phyloP scores from a whole-genome alignment of 2,113 vertebrate genomes.

The Laterallus jamaicensis region DNA sequence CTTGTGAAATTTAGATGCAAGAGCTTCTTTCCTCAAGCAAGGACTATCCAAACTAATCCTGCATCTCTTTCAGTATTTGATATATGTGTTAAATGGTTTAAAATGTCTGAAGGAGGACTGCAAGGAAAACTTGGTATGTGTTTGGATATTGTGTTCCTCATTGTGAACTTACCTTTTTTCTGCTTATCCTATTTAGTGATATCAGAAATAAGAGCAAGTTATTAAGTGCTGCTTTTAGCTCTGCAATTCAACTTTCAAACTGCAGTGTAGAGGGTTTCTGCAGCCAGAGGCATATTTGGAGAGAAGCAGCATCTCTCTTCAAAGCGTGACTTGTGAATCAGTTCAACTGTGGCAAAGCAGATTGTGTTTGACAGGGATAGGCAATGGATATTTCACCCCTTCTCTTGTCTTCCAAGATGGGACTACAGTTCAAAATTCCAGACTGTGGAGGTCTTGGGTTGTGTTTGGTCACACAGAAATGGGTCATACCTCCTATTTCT shows the following conservation, averaged over 20 bases:
- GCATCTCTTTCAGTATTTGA: background rate
- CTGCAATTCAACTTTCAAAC: background rate
- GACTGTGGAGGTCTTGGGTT: background rate
- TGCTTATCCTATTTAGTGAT: background rate
- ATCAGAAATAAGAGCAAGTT: background rate
- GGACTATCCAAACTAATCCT: background rate
- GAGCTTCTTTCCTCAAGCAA: background rate
- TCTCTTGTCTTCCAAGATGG: background rate
- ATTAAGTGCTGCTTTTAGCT: background rate
- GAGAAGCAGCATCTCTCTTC: background rate
- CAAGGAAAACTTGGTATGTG: background rate
- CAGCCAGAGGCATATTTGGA: background rate
- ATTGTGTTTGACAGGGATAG: background rate
- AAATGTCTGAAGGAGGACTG: background rate
- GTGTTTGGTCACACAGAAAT: background rate
- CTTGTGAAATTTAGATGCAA: background rate
- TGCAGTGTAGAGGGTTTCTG: background rate
- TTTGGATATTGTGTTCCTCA: background rate
- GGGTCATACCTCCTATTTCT: background rate
- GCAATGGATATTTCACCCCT: background rate
- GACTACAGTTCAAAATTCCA: background rate
- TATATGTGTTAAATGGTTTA: background rate
- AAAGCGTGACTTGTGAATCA: background rate
- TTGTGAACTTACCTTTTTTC: background rate
- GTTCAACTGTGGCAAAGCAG: background rate